These are phyloP conservation scores for Aphidius ervi DNA, from an alignment of 1,140 invertebrate genomes.

Conservation along the genomic window DNA sequence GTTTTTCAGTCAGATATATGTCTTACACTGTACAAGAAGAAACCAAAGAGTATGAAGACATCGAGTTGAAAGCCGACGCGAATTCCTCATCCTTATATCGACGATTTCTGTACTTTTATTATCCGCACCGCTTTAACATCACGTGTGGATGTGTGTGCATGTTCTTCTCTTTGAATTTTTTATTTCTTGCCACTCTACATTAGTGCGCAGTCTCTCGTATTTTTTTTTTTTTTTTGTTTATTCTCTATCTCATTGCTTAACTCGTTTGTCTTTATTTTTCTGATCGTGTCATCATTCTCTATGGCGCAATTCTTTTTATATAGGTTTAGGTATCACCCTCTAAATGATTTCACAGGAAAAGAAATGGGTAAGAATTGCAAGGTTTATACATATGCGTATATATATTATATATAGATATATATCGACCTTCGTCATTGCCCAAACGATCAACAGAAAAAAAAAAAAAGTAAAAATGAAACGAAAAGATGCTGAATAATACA, in stretches of 20 bases:
- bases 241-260: slow-evolving; percentile 26
- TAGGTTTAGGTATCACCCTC: slow-evolving; percentile 31
- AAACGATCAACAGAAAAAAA: slow-evolving; percentile 29
- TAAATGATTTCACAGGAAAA: background rate
- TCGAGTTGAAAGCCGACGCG: slow-evolving; percentile 52
- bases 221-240: slow-evolving; percentile 5
- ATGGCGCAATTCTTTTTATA: slow-evolving; percentile 54
- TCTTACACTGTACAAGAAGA: slow-evolving; percentile 50
- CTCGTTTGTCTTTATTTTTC: background rate
- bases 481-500: slow-evolving; percentile 28
- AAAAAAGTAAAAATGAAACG: slow-evolving; percentile 33
- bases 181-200: background rate
- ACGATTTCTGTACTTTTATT: slow-evolving; percentile 22
- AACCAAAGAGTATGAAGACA: slow-evolving; percentile 53
- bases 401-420: background rate
- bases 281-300: slow-evolving; percentile 39
- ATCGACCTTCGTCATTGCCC: slow-evolving; percentile 8
- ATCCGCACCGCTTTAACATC: slow-evolving; percentile 13
- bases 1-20: slow-evolving; percentile 53
- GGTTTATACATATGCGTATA: no score
- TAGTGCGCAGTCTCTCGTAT: background rate
- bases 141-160: slow-evolving; percentile 8
- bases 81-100: slow-evolving; percentile 53
- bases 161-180: no score
- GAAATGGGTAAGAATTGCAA: no score